Base-by-base conservation (phyloP, 1,140 invertebrate genomes). In the Ganaspis sp. region DNA sequence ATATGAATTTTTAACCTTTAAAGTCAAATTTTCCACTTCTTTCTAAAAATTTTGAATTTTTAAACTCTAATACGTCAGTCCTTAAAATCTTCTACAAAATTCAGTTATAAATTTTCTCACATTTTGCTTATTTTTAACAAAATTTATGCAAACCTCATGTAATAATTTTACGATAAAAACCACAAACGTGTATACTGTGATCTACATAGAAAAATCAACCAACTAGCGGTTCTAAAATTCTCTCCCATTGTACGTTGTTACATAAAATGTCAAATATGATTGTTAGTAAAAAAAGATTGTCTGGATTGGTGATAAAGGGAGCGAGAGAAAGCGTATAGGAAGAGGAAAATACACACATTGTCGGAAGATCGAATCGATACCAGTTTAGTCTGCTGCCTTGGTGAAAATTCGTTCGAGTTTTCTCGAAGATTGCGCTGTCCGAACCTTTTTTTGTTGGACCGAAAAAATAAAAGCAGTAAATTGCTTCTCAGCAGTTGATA, bases 361-460 rank as follows among this genome's bases (percentile, higher is more conserved):
- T 70, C 73, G 69, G 26, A 40, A 86, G 77, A 83, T 83, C 81
- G 75, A 85, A 74, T 83, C 80, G 70, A 58, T 77, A 86, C 86
- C 87, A 89, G 79, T 89, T 89, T 88, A 89, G 87, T 87, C 87
- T 88, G 88, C 88, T 87, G 82, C 83, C 79, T 81, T 64, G 12
- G 23, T 29, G 23, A 29, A 64, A 64, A 64, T 64, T 64, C 58
- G 15, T 64, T 26, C 58, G 23, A 29, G 23, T 64, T 64, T n/a
- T 64, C 26, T 64, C 58, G 23, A 64, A 64, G 58, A 64, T 64
- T 34, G 58, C 58, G 58, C 26, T 64, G 26, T 64, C 58, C 58
- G 58, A 64, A 34, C 23, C 58, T 64, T 64, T 64, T 8, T 49
- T 49, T 49, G 23, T 26, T 9, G 11, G 54, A 15, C 9, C 26